Percentiles rank a stretch among this genome's conserved stretches.
Evolutionary conservation across 2,797 vertebrate genomes (phyloP).

Genomic region (Squalus acanthias): DNA sequence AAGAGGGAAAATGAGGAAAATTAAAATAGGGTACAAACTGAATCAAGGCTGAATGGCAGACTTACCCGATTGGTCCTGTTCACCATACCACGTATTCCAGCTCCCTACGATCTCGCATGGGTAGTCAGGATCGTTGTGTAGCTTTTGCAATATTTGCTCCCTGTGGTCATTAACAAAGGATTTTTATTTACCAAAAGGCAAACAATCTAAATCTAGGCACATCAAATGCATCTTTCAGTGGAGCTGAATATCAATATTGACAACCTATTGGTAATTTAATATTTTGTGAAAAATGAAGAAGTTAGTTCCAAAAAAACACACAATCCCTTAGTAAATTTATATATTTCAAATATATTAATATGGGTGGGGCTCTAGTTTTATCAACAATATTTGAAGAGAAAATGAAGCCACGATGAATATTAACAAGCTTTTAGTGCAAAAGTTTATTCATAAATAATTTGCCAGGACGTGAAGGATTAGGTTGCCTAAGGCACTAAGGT

Average conservation of each 20-base stretch:
- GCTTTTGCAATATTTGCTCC: constrained; percentile 75
- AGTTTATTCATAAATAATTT: neutral
- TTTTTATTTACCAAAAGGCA: neutral
- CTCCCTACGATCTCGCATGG: constrained; percentile 90
- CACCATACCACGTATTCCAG: constrained; percentile 96
- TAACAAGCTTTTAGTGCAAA: neutral
- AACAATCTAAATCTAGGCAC: neutral
- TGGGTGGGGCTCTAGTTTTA: neutral
- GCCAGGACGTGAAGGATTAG: neutral
- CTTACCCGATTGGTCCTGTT: constrained; percentile 93
- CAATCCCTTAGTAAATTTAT: neutral
- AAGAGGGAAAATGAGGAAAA: neutral
- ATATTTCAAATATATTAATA: neutral
- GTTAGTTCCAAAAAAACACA: neutral
- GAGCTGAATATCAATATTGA: neutral
- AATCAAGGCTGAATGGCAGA: neutral
- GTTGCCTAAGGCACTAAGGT: neutral
- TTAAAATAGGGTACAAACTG: neutral
- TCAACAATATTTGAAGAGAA: neutral
- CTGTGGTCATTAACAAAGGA: constrained; percentile 51
- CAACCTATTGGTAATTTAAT: neutral
- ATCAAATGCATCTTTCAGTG: neutral
- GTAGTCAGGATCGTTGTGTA: constrained; percentile 75
- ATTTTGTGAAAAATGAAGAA: neutral
- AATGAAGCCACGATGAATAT: neutral